These are phyloP conservation scores for Netelia virgata DNA, from an alignment of 2,888 invertebrate genomes.

Conservation along the genomic window DNA sequence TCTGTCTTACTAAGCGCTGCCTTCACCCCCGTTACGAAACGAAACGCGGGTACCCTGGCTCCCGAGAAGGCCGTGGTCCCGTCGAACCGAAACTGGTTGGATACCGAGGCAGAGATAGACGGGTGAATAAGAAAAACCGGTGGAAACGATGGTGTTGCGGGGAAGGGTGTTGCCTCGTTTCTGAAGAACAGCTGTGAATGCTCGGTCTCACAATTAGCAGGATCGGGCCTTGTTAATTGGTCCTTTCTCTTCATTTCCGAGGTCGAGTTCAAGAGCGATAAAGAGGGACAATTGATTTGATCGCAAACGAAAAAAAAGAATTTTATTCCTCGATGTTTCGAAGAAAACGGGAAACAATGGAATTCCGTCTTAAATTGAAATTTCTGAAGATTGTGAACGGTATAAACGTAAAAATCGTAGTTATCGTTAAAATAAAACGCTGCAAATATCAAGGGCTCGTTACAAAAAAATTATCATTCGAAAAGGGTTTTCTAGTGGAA, in stretches of 20 bases:
- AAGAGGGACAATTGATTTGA: conserved; percentile 48
- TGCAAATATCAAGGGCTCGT: background rate
- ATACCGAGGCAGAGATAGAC: conserved; percentile 34
- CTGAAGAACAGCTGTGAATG: conserved; percentile 64
- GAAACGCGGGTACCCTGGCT: background rate
- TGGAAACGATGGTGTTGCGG: conserved; percentile 23
- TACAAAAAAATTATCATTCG: conserved; percentile 1
- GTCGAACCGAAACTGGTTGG: conserved; percentile 52
- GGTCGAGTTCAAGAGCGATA: conserved; percentile 43
- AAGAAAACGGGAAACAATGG: conserved; percentile 6
- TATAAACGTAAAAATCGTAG: background rate
- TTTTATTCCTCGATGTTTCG: conserved; percentile 9
- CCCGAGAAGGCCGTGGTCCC: too few species aligned
- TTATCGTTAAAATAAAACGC: background rate
- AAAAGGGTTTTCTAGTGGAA: background rate
- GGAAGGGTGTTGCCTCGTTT: conserved; percentile 45
- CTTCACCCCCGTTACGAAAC: conserved; percentile 47
- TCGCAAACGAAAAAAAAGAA: conserved; percentile 33
- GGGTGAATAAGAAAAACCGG: conserved; percentile 45
- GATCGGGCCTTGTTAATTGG: conserved; percentile 65
- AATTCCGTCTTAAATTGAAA: background rate
- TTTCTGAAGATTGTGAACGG: background rate
- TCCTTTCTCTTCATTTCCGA: conserved; percentile 62
- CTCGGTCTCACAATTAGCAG: conserved; percentile 64
- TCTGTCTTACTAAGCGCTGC: background rate